phyloP scores from a whole-genome alignment of 2,888 invertebrate species.

The Drosophila merina region DNA sequence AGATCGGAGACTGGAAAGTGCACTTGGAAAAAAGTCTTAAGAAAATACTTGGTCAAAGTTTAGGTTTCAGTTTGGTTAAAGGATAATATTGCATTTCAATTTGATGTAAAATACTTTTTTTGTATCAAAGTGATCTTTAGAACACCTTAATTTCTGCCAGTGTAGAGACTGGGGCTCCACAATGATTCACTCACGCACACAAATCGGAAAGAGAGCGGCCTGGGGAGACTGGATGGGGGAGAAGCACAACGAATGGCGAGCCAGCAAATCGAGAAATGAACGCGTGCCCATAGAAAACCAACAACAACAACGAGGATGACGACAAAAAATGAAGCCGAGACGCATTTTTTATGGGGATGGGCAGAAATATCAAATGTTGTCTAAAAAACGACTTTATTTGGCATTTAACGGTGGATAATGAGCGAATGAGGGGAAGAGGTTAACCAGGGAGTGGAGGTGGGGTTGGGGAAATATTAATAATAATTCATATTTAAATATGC shows the following conservation, averaged over 20 bases:
- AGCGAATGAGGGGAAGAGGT: no score
- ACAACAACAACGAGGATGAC: not conserved
- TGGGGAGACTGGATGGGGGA: constrained; percentile 11
- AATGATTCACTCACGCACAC: constrained; percentile 25
- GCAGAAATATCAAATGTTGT: constrained; percentile 6
- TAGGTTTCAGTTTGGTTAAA: no score
- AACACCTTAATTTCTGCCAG: not conserved
- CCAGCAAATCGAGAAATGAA: constrained; percentile 60
- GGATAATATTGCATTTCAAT: no score
- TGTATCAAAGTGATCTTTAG: not conserved
- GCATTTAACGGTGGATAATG: not conserved
- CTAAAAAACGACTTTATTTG: not conserved
- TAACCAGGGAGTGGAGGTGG: not conserved
- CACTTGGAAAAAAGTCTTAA: not conserved
- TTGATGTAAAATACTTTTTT: no score
- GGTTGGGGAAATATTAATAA: not conserved
- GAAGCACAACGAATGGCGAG: constrained; percentile 66
- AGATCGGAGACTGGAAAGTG: not conserved
- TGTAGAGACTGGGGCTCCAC: constrained; percentile 51
- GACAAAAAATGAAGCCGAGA: constrained; percentile 23
- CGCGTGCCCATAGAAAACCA: constrained; percentile 53
- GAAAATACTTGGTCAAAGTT: no score
- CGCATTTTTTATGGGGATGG: constrained; percentile 24
- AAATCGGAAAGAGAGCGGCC: constrained; percentile 3
- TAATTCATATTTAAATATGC: not conserved